These are phyloP conservation scores for Pitangus sulphuratus DNA, from an alignment of 2,797 vertebrate genomes.

Conservation along the genomic window DNA sequence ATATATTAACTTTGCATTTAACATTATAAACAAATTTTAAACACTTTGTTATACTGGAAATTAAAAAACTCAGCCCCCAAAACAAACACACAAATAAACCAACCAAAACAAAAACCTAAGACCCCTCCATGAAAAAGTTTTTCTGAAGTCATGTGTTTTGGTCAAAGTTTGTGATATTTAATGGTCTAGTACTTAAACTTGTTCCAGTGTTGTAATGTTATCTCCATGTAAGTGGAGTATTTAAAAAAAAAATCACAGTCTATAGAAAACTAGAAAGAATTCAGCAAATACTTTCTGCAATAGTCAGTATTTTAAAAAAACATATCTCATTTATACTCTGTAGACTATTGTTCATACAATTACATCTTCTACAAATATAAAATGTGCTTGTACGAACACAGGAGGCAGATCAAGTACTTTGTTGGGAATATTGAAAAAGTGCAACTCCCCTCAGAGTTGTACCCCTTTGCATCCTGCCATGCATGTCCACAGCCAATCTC, in stretches of 20 bases:
- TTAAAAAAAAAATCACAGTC: background rate
- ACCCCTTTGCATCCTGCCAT: background rate
- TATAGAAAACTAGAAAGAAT: background rate
- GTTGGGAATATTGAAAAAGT: background rate
- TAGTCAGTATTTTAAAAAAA: background rate
- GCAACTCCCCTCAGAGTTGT: background rate
- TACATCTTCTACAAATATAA: background rate
- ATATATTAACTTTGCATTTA: background rate
- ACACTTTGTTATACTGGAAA: background rate
- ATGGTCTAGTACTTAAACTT: background rate
- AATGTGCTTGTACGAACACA: background rate
- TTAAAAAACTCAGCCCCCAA: fast-evolving
- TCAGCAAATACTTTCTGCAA: background rate
- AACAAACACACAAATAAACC: background rate
- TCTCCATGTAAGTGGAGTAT: background rate
- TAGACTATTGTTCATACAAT: background rate
- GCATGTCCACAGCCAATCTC: background rate
- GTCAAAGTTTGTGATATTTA: background rate
- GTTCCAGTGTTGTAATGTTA: background rate
- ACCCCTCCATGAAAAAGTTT: background rate
- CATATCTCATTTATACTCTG: background rate
- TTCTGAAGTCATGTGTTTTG: background rate
- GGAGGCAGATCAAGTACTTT: background rate
- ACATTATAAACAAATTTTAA: background rate
- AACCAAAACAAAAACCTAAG: background rate